phyloP scores from a whole-genome alignment of 2,797 vertebrate genomes.

The Trichosurus vulpecula region DNA sequence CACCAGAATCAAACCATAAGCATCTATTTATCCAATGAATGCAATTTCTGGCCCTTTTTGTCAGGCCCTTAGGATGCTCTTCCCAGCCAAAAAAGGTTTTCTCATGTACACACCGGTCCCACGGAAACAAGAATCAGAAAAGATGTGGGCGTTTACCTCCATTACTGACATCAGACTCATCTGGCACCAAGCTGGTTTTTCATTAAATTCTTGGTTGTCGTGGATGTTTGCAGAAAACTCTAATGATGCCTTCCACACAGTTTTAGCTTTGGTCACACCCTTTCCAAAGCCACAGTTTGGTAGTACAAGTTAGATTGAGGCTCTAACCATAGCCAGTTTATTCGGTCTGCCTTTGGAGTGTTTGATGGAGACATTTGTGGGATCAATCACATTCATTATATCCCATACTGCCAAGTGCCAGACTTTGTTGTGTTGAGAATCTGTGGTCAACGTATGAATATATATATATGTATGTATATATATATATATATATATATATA shows the following conservation, averaged over 20 bases:
- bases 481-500: not conserved
- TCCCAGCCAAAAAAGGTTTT: not conserved
- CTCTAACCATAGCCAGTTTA: not conserved
- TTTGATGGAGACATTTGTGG: not conserved
- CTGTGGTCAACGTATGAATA: not conserved
- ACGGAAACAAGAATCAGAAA: not conserved
- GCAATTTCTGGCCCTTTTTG: not conserved
- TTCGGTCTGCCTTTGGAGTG: not conserved
- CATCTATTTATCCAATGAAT: not conserved
- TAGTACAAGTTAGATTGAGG: not conserved
- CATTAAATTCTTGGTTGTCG: not conserved
- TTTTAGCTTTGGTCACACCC: not conserved
- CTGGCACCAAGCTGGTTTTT: not conserved
- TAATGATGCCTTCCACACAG: not conserved
- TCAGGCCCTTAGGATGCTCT: not conserved
- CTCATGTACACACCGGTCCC: not conserved
- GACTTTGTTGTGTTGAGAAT: not conserved
- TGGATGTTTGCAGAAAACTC: not conserved
- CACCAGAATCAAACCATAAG: not conserved
- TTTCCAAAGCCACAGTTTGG: not conserved
- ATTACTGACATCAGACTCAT: not conserved
- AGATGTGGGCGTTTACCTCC: not conserved
- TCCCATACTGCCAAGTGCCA: not conserved
- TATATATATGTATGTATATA: no score
- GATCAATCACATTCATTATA: not conserved